Base-by-base conservation (phyloP, 2,888 invertebrate species). In the Lypha dubia region DNA sequence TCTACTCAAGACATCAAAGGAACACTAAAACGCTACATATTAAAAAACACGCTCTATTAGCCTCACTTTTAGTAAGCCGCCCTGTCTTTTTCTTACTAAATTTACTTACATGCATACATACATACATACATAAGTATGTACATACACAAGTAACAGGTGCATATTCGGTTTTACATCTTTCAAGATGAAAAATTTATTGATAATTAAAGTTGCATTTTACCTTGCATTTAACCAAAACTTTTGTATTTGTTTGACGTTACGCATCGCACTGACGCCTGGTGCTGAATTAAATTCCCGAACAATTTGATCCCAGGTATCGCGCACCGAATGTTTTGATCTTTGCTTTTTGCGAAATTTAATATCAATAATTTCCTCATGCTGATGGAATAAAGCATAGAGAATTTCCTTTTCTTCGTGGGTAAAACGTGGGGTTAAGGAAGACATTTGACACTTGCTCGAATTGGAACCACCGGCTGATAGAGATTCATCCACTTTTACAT, bases 151-250 rank as follows among this genome's bases (percentile, higher is more conserved):
- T 85, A 86, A 86, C 86, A 86, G 86, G 85, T 86, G 85, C 56
- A 86, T 71, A 15, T 24, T 49, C 20, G 17, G n/a, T 24, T 38
- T 11, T 38, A 6, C 24, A 38, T 4, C 35, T 58, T 60, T 13
- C 7, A n/a, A 28, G 8, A 11, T 11, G 20, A 32, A 5, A 32
- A 28, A 24, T 32, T 71, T 28, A 13, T 56, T 38, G n/a, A 13
- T n/a, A 13, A 22, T 15, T 20, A 24, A 56, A 28, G 13, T 35
- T 13, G 5, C 3, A 28, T 24, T 84, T 88, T 88, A 92, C 92
- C 92, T 90, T 51, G 92, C 90, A 87, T 92, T 92, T 35, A 92
- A 88, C 92, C 92, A 92, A 83, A 92, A 92, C 86, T 92, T 92
- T 84, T 92, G 92, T 44, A 92, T 90, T 87, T 92, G 92, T 86